These are phyloP conservation scores for Subacronicta megacephala DNA, from an alignment of 2,888 invertebrate species.

Conservation along the genomic window DNA sequence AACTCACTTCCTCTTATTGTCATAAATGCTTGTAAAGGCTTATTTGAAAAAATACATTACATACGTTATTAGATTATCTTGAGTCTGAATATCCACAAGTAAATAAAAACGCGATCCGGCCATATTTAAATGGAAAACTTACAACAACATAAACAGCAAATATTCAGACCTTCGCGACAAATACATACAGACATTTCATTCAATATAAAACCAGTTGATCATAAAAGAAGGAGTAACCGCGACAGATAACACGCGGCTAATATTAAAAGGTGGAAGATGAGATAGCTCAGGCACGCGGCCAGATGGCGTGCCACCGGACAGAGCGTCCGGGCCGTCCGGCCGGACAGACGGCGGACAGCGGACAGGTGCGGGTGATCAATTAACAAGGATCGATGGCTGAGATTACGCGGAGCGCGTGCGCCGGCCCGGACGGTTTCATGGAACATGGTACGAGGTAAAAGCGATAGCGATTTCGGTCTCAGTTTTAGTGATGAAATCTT, in stretches of 20 bases:
- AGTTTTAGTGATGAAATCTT: not conserved
- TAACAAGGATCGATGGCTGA: conserved; percentile 79
- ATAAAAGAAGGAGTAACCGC: conserved; percentile 30
- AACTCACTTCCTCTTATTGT: too few relatives aligned
- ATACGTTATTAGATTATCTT: not conserved
- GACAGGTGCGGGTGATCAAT: conserved; percentile 84
- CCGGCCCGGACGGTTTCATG: conserved; percentile 41
- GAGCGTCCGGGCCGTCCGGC: conserved; percentile 44
- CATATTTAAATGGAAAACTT: not conserved
- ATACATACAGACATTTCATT: conserved; percentile 36
- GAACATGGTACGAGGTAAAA: conserved; percentile 3
- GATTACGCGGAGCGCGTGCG: conserved; percentile 78
- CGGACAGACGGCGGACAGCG: conserved; percentile 48
- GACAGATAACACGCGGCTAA: conserved; percentile 50
- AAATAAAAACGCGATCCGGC: too few relatives aligned
- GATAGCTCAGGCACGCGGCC: conserved; percentile 64
- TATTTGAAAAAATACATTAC: too few relatives aligned
- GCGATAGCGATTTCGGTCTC: conserved; percentile 17
- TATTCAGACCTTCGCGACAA: conserved; percentile 19
- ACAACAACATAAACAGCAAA: conserved; percentile 7
- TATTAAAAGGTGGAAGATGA: conserved; percentile 59
- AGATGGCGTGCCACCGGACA: conserved; percentile 55
- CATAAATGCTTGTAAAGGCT: too few relatives aligned
- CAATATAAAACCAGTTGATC: conserved; percentile 42
- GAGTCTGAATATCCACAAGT: too few relatives aligned